Percentiles rank a stretch among this genome's conserved stretches.
These are phyloP conservation scores for Clavelina lepadiformis DNA, from an alignment of 23 tunicate species.

Conservation along the genomic window DNA sequence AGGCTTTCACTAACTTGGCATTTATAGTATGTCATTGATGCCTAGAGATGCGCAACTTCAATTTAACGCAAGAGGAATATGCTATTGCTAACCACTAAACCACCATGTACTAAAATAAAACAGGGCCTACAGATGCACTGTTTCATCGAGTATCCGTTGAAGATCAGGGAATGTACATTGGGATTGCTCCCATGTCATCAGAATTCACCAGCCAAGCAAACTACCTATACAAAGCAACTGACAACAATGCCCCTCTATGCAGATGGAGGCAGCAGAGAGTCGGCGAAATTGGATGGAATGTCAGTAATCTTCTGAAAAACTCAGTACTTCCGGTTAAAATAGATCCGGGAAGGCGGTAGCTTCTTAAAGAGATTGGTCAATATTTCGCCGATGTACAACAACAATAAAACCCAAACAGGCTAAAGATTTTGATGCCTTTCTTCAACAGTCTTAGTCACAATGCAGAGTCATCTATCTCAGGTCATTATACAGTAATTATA, in stretches of 20 bases:
- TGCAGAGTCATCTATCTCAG: no score
- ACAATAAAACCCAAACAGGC: no score
- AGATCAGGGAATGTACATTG: constrained; percentile 67
- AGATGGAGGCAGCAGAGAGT: constrained; percentile 57
- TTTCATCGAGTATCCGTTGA: constrained; percentile 33
- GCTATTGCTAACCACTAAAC: no score
- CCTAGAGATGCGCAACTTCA: no score
- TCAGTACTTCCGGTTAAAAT: constrained; percentile 45
- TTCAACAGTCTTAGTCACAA: no score
- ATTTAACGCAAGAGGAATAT: no score
- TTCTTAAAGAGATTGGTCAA: no score
- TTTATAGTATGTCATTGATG: no score
- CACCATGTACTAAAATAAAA: not conserved
- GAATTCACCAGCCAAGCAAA: constrained; percentile 63
- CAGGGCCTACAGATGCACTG: constrained; percentile 49
- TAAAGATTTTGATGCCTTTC: no score
- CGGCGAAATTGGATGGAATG: constrained; percentile 89
- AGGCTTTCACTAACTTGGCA: no score
- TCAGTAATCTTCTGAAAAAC: constrained; percentile 39
- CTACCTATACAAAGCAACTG: constrained; percentile 48
- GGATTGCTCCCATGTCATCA: constrained; percentile 37
- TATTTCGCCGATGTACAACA: no score
- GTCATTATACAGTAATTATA: no score
- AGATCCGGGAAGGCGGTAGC: constrained; percentile 32
- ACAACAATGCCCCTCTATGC: constrained; percentile 23